A percentile compares a stretch with the other conserved stretches of the same genome.
Conservation (phyloP, 2,113 vertebrate genomes). For the Psammodynastes pulverulentus region DNA sequence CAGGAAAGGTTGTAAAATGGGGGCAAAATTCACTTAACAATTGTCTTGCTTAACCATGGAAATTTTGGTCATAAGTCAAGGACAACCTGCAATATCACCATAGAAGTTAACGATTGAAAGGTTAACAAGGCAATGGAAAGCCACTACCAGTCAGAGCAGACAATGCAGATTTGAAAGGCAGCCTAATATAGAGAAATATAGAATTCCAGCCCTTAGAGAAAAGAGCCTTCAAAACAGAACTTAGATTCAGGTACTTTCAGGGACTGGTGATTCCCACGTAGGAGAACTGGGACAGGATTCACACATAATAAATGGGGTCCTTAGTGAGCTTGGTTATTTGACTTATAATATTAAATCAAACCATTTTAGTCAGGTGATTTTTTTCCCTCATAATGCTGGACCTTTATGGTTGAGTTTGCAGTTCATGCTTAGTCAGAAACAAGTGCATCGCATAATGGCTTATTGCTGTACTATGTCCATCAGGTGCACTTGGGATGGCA, state of each 20-base stretch:
- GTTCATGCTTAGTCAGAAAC: neutral
- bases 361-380: neutral
- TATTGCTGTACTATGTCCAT: neutral
- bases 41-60: neutral
- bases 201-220: neutral
- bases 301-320: neutral
- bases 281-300: neutral
- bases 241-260: neutral
- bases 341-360: neutral
- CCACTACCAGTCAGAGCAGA: neutral
- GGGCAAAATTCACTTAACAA: neutral
- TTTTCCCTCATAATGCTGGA: neutral
- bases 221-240: neutral
- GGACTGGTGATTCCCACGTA: neutral
- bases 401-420: neutral
- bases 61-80: neutral
- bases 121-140: neutral
- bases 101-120: neutral
- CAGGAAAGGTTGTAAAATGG: neutral
- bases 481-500: neutral
- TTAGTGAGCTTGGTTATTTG: neutral
- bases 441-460: neutral
- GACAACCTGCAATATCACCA: too few species aligned
- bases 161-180: too few species aligned
- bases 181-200: neutral